Conservation (phyloP, 2,888 invertebrate species). For the Drosophila pseudotakahashii region DNA sequence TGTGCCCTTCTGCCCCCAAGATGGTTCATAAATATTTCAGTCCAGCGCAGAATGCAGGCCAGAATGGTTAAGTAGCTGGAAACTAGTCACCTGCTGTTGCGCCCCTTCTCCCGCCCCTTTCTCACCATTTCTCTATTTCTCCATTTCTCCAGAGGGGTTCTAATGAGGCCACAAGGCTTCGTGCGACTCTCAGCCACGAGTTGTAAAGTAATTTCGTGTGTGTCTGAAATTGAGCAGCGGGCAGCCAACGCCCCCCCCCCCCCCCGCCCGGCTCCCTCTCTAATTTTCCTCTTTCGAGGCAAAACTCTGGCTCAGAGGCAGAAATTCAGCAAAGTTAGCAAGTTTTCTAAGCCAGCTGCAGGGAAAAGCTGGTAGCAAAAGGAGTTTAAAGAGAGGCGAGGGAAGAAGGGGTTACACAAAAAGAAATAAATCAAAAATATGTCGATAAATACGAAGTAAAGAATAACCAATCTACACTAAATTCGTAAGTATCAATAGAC, state of each 20-base stretch:
- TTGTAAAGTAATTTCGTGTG: slow-evolving; percentile 59
- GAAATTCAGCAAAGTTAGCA: slow-evolving; percentile 27
- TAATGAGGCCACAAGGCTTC: slow-evolving; percentile 61
- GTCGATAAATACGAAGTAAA: too few relatives aligned
- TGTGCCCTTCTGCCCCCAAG: background rate
- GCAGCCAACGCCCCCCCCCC: slow-evolving; percentile 16
- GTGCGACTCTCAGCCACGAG: slow-evolving; percentile 52
- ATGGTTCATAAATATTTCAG: slow-evolving; percentile 29
- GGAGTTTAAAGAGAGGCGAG: background rate
- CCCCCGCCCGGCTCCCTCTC: background rate
- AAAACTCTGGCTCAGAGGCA: slow-evolving; percentile 1
- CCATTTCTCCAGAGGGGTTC: slow-evolving; percentile 11
- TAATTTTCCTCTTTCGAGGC: too few relatives aligned
- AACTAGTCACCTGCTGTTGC: slow-evolving; percentile 27
- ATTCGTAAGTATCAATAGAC: too few relatives aligned
- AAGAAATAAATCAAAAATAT: background rate
- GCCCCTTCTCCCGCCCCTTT: background rate
- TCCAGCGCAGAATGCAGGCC: slow-evolving; percentile 32
- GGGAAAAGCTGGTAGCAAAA: slow-evolving; percentile 3
- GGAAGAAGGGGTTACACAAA: background rate
- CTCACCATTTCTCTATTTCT: slow-evolving; percentile 1
- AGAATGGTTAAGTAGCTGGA: slow-evolving; percentile 27
- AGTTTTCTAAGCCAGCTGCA: slow-evolving; percentile 18
- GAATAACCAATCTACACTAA: too few relatives aligned
- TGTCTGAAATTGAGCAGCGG: slow-evolving; percentile 48